phyloP scores from a whole-genome alignment of 2,888 invertebrate species.

The Dryocosmus kuriphilus region DNA sequence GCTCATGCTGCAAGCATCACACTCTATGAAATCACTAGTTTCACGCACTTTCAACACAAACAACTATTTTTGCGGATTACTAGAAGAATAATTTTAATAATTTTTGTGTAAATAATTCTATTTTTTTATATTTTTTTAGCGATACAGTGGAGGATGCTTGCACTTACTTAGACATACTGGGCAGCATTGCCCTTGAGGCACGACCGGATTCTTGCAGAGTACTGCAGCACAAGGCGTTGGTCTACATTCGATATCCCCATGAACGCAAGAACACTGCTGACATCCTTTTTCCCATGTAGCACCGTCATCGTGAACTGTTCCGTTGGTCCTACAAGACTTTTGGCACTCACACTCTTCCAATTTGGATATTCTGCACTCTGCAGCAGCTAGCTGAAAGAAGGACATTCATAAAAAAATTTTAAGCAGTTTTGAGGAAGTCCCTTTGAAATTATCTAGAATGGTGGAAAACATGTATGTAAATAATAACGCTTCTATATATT shows the following conservation, averaged over 20 bases:
- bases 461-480: background rate
- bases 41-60: no score
- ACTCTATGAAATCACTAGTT: no score
- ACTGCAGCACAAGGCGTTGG: conserved; percentile 88
- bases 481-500: background rate
- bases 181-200: conserved; percentile 90
- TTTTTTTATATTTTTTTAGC: no score
- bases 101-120: no score
- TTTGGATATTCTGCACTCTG: conserved; percentile 87
- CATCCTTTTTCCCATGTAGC: conserved; percentile 92
- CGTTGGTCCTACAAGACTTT: conserved; percentile 91
- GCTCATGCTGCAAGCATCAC: no score
- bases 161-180: conserved; percentile 91
- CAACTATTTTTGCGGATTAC: no score
- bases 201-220: conserved; percentile 89
- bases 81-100: no score
- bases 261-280: conserved; percentile 92
- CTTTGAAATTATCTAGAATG: no score
- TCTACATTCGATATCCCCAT: conserved; percentile 91
- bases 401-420: background rate
- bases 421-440: background rate
- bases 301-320: conserved; percentile 89
- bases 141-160: background rate
- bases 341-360: conserved; percentile 95
- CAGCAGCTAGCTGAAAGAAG: conserved; percentile 85